phyloP scores from a whole-genome alignment of 2,113 vertebrate species.

The Myiagra hebetior region DNA sequence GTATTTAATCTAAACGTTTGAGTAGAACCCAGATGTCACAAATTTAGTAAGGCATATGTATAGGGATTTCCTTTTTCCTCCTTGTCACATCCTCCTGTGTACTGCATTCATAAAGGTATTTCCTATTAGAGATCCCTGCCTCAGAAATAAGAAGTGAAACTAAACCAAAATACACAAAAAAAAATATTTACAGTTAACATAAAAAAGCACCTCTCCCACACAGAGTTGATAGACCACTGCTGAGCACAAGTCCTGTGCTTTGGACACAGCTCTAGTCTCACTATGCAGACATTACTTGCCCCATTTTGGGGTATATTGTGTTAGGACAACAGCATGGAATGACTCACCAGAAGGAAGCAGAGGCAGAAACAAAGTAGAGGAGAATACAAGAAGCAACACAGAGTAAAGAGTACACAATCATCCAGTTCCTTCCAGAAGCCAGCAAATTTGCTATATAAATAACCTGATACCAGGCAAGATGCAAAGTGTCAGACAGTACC shows the following conservation, averaged over 20 bases:
- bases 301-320: neutral
- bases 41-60: neutral
- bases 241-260: neutral
- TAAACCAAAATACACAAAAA: neutral
- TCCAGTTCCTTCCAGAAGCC: neutral
- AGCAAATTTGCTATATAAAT: neutral
- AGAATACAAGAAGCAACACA: neutral
- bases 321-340: neutral
- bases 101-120: neutral
- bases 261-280: neutral
- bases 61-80: neutral
- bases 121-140: neutral
- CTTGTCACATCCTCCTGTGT: neutral
- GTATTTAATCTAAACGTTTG: neutral
- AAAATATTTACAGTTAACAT: neutral
- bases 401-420: neutral
- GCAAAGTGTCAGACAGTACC: slow-evolving; percentile 13
- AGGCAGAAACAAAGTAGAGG: neutral
- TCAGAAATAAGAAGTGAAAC: neutral
- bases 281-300: fast-evolving
- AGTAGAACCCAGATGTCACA: neutral
- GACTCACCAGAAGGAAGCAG: neutral
- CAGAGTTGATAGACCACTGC: neutral
- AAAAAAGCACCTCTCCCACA: neutral
- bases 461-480: neutral